Base-by-base conservation (phyloP, 1,140 invertebrate genomes). In the Micrasema longulum region DNA sequence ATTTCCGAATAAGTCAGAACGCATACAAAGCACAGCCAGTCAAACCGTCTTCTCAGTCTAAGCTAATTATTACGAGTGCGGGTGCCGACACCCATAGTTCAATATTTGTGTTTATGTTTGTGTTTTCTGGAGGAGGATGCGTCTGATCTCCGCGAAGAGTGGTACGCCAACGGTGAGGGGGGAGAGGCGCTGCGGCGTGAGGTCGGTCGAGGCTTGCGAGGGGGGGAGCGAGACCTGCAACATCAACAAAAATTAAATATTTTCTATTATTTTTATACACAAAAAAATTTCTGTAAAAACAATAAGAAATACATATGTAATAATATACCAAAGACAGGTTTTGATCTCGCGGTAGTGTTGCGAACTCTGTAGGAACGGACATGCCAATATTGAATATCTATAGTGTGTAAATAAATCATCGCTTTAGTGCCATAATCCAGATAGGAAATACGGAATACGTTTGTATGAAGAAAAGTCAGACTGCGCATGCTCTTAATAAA, bases 101-200 rank as follows among this genome's bases (percentile, higher is more conserved):
- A 76, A 52, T 76, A 76, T 69, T 76, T 76, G 45, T 76, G 74
- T 48, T 76, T 76, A 62, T 73, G 74, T 57, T 73, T 76, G 64
- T 76, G 74, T 55, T 76, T 76, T 14, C 74, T 52, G 23, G 74
- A 72, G 31, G 74, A 72, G 38, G 55, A 62, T 55, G 64, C 41
- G 50, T 60, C 57, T 36, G 43, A 57, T 20, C 45, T 55, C 10
- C 47, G 71, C 38, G 65, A 53, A 38, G 55, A 60, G 62, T 73
- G 14, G 69, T 3, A 16, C 38, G 41, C 31, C 50, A 35, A 11
- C 6, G 47, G 3, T 52, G 71, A 14, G 68, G 68, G 12, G 53
- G 71, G 16, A 22, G 73, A 74, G 6, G 45, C 31, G 18, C 64
- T 63, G 1, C 52, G 35, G 0, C 45, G 31, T 5, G 16, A 7